phyloP scores from a whole-genome alignment of 1,140 invertebrate genomes.

The Macrotrachela quadricornifera region DNA sequence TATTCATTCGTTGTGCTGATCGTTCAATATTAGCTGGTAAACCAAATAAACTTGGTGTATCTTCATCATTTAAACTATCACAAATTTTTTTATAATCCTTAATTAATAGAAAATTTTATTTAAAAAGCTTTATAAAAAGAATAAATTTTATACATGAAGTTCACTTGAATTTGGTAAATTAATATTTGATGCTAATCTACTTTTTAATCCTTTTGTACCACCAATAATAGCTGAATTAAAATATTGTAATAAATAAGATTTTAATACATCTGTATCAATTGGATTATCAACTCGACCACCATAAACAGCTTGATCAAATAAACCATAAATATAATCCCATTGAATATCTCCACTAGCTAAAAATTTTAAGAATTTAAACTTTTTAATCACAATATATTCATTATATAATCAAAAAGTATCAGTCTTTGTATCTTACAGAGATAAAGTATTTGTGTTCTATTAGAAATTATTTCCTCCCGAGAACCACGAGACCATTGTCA shows the following conservation, averaged over 20 bases:
- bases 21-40: constrained; percentile 57
- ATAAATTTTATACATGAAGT: constrained; percentile 27
- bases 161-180: constrained; percentile 26
- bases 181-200: constrained; percentile 3
- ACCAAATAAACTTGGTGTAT: constrained; percentile 49
- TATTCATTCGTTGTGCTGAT: constrained; percentile 48
- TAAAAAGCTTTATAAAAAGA: no score
- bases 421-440: no score
- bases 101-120: constrained; percentile 9
- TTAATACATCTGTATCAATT: constrained; percentile 50
- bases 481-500: no score
- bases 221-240: constrained; percentile 39
- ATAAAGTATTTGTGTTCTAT: no score
- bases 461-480: no score
- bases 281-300: constrained; percentile 63
- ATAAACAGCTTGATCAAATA: constrained; percentile 60
- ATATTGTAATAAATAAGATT: constrained; percentile 48
- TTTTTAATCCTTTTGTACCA: constrained; percentile 18
- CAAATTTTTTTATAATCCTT: constrained; percentile 42
- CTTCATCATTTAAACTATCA: constrained; percentile 41
- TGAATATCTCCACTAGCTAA: constrained; percentile 23
- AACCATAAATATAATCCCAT: constrained; percentile 56
- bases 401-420: no score
- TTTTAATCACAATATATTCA: no score
- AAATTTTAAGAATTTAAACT: not conserved